Base-by-base conservation (phyloP, 2,888 invertebrate species). In the Ernsta delagoae region DNA sequence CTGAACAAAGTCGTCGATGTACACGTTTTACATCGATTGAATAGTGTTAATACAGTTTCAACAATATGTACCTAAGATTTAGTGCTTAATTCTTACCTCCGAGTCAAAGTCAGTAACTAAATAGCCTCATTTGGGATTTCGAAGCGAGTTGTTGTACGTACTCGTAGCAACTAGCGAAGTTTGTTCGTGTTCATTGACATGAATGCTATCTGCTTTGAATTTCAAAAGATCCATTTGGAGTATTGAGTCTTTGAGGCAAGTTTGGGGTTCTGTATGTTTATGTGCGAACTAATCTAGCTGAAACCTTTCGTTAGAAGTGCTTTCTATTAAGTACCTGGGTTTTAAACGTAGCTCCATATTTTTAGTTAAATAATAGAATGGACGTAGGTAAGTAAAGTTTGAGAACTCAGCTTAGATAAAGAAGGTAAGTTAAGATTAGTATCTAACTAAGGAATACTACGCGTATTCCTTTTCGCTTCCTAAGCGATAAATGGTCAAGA, bases 31-130 rank as follows among this genome's bases (percentile, higher is more conserved):
- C 16, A n/a, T n/a, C 7, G 24, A 12, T 31, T 6, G 31, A 8
- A 2, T 36, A 6, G 67, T 62, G 39, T 31, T n/a, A 57, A n/a
- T 48, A 45, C 36, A 39, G 39, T 57, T 68, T 53, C 57, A 68
- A 68, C 48, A 57, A 62, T 50, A 68, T 48, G 68, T 68, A 68
- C 70, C 62, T 67, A 73, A 75, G 74, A 75, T 77, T 77, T 74
- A 78, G 73, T 74, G 72, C 75, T 77, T 77, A 78, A 77, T 77
- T 75, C 75, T 75, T 75, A 72, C 72, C 73, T 76, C 72, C 71
- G 65, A 74, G 71, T 75, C 75, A 73, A 76, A 74, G 75, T 70
- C 72, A 65, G 77, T 74, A 74, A 77, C 75, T 74, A 74, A 75
- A 77, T 74, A 74, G 74, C 75, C 74, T 76, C 72, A 75, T 77